Conservation (phyloP, 2,888 invertebrate species). For the Dichetophora obliterata region DNA sequence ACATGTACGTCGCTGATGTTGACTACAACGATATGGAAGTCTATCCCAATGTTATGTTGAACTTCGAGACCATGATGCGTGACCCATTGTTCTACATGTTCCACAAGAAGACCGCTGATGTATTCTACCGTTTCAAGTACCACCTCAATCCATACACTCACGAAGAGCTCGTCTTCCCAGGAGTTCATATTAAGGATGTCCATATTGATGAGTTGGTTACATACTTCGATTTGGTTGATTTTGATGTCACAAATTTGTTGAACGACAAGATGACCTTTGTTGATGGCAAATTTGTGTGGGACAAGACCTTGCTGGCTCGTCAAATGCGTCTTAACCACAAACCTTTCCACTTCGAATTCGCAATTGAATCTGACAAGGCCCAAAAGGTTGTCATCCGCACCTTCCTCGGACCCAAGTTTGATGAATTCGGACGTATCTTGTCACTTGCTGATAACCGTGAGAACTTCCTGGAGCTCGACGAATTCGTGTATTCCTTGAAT, state of each 20-base stretch:
- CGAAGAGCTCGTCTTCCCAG: constrained; percentile 74
- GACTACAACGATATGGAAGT: constrained; percentile 52
- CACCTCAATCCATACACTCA: constrained; percentile 74
- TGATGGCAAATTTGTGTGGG: constrained; percentile 64
- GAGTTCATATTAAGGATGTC: constrained; percentile 75
- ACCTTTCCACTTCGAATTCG: constrained; percentile 74
- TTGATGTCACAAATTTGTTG: constrained; percentile 71
- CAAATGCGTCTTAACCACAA: constrained; percentile 80
- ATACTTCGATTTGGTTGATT: constrained; percentile 76
- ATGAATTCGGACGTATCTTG: constrained; percentile 69
- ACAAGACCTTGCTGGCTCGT: constrained; percentile 70
- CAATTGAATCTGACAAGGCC: constrained; percentile 73
- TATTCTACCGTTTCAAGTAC: constrained; percentile 74
- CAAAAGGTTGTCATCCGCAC: constrained; percentile 74
- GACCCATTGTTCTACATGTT: constrained; percentile 80
- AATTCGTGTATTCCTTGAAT: constrained; percentile 73
- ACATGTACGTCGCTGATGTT: constrained; percentile 50
- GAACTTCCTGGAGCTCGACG: constrained; percentile 76
- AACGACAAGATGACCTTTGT: constrained; percentile 54
- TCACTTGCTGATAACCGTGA: constrained; percentile 73
- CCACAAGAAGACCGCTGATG: constrained; percentile 73
- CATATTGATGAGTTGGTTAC: constrained; percentile 77
- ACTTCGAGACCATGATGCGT: constrained; percentile 76
- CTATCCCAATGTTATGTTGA: constrained; percentile 75
- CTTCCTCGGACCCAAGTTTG: constrained; percentile 79